Conservation (phyloP, 2,113 vertebrate genomes). For the Nibea albiflora region DNA sequence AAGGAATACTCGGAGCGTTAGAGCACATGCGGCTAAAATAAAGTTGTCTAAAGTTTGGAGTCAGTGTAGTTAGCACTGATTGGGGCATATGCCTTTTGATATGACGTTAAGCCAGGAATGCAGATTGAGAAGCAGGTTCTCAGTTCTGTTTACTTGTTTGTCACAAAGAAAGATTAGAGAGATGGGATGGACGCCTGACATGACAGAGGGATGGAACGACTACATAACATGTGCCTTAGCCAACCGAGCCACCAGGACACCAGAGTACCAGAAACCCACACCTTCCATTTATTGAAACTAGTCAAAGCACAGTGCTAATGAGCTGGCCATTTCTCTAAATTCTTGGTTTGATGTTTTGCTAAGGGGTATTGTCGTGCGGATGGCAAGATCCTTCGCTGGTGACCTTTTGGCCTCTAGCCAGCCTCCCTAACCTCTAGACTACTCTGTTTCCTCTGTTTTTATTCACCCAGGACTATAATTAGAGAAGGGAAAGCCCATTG, state of each 20-base stretch:
- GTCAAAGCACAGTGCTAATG: constrained; percentile 27
- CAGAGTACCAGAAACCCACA: constrained; percentile 11
- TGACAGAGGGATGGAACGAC: background rate
- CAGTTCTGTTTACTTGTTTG: background rate
- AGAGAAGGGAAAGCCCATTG: constrained; percentile 68
- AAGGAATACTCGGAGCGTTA: background rate
- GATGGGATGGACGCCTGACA: background rate
- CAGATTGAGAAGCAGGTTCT: background rate
- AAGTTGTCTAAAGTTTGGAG: background rate
- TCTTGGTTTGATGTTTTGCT: constrained; percentile 13
- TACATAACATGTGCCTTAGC: background rate
- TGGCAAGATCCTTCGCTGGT: constrained; percentile 38
- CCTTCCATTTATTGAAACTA: background rate
- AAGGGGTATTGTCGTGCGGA: constrained; percentile 13
- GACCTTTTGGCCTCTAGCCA: constrained; percentile 58
- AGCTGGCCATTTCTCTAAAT: constrained; percentile 11
- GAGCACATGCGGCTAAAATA: background rate
- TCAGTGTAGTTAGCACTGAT: background rate
- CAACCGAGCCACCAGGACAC: constrained; percentile 13
- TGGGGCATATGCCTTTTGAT: background rate
- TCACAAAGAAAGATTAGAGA: background rate
- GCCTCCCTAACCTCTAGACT: constrained; percentile 48
- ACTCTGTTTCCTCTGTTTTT: constrained; percentile 56
- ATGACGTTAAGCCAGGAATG: background rate
- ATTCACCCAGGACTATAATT: constrained; percentile 76